Evolutionary conservation across 2,888 invertebrate species (phyloP).

Genomic region (Portevinia maculata): DNA sequence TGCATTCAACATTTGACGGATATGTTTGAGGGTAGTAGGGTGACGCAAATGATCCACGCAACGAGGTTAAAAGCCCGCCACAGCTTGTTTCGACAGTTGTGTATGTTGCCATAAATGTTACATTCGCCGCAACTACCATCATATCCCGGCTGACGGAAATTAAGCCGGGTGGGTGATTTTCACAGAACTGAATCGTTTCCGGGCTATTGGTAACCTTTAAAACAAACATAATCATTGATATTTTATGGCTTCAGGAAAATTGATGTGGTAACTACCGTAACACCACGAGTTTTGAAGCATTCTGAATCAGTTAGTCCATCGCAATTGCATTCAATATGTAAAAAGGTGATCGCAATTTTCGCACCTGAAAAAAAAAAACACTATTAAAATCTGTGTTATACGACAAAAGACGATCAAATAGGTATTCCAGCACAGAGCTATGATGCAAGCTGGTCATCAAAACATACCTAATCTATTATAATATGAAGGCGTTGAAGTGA

Average conservation of each 20-base stretch:
- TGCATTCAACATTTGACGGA: conserved; percentile 88
- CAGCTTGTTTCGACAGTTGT: conserved; percentile 85
- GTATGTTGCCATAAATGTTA: conserved; percentile 82
- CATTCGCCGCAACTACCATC: conserved; percentile 73
- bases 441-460: too few relatives aligned
- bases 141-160: conserved; percentile 85
- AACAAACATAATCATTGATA: conserved; percentile 32
- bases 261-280: conserved; percentile 64
- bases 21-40: conserved; percentile 89
- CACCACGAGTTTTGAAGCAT: conserved; percentile 74
- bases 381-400: too few relatives aligned
- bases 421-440: too few relatives aligned
- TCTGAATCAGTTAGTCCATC: conserved; percentile 40
- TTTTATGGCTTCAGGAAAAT: background rate
- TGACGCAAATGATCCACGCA: conserved; percentile 86
- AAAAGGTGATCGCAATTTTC: conserved; percentile 77
- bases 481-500: too few relatives aligned
- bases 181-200: conserved; percentile 87
- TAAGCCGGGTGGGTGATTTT: conserved; percentile 83
- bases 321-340: conserved; percentile 78
- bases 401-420: too few relatives aligned
- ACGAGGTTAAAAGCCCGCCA: conserved; percentile 87
- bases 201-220: conserved; percentile 84
- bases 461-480: too few relatives aligned
- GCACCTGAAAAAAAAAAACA: conserved; percentile 58